Evolutionary conservation across 2,797 vertebrate genomes (phyloP), one percentile per base, ranked within the genome.

Genomic region (Odontamblyopus rebecca): DNA sequence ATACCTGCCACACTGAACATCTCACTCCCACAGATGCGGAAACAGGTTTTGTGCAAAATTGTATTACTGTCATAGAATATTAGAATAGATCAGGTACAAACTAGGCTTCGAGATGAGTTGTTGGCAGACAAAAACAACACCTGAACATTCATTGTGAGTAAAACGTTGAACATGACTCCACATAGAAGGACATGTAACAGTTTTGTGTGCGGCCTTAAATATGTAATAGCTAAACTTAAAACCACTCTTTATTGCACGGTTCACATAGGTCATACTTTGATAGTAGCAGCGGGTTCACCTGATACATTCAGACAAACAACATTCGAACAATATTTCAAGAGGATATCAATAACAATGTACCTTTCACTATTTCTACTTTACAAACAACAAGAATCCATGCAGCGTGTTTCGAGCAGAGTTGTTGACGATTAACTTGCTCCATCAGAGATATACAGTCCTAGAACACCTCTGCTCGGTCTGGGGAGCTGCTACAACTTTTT

Each of bases 401-500:
- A 63, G 60, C 6, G 38, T 12, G 5, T 48, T 64, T 29, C 4
- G 44, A 48, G 41, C 41, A 44, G 41, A 18, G 9, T 51, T 67
- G 15, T 67, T 61, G 63, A 11, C 62, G 60, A 26, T 68, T 53
- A 26, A 60, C 65, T 66, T 66, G 44, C 70, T 3, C 59, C 27
- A 35, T 76, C 29, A 60, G 27, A 73, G 30, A 69, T 41, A 69
- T 50, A 63, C 38, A 32, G 59, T 23, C 35, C 69, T 67, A 50
- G 73, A 66, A 74, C 30, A 61, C 76, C 67, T 75, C 66, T 77
- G 72, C 38, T 23, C 11, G 18, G 51, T 66, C 61, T 66, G 53
- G 68, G 23, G 68, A 26, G 73, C 35, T 30, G 61, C 61, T 62
- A 23, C 53, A 80, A 78, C 53, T 72, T 83, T 81, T 72, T 70